phyloP scores from a whole-genome alignment of 2,888 invertebrate species.

The Schizaphis graminum region DNA sequence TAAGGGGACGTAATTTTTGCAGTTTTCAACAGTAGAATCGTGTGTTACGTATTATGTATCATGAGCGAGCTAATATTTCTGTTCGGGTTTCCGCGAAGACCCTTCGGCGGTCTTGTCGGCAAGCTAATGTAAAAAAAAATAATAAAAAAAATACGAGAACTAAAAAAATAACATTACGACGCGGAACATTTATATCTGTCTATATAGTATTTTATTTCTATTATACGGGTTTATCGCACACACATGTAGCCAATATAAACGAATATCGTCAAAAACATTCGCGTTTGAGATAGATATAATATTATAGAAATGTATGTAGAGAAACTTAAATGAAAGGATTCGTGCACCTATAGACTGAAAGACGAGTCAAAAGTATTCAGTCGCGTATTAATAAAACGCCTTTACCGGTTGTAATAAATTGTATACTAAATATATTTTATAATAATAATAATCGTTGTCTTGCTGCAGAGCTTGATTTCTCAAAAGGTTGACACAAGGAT shows the following conservation, averaged over 20 bases:
- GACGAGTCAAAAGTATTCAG: background rate
- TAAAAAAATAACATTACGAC: background rate
- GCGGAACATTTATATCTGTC: background rate
- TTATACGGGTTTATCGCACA: background rate
- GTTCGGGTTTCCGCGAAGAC: fast-evolving
- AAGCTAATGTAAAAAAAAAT: background rate
- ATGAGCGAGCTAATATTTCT: background rate
- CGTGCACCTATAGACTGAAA: too few relatives aligned
- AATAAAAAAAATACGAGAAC: background rate
- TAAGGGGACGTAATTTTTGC: background rate
- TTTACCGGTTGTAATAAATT: background rate
- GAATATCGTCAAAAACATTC: background rate
- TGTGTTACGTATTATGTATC: background rate
- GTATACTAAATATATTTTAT: too few relatives aligned
- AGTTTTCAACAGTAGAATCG: background rate
- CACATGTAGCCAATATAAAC: background rate
- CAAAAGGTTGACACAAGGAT: background rate
- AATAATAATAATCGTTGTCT: too few relatives aligned
- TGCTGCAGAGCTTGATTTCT: background rate
- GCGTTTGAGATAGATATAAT: background rate
- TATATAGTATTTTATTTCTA: background rate
- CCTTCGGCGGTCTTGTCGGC: background rate
- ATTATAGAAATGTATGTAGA: too few relatives aligned
- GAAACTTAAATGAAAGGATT: background rate
- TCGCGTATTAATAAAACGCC: background rate